Evolutionary conservation across 2,888 invertebrate species (phyloP).

Genomic region (Cantharis flavilabris): DNA sequence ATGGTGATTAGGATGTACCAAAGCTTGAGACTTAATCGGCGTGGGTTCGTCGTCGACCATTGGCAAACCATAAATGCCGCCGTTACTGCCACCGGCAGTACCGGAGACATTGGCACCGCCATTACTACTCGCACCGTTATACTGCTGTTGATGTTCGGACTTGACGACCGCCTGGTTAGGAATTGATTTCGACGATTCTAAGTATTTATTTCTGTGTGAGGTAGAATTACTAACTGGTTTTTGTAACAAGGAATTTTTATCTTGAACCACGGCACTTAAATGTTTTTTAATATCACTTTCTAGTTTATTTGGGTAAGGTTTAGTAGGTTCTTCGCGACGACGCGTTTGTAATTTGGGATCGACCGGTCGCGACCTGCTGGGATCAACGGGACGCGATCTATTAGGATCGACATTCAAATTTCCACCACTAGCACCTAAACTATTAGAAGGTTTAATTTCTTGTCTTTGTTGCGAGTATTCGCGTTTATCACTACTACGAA

Average conservation of each 20-base stretch:
- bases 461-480: conserved; percentile 43
- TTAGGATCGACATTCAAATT: conserved; percentile 33
- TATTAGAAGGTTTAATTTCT: conserved; percentile 39
- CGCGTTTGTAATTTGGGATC: conserved; percentile 42
- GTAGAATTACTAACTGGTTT: conserved; percentile 47
- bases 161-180: not conserved
- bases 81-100: not conserved
- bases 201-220: conserved; percentile 49
- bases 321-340: conserved; percentile 43
- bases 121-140: not conserved
- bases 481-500: conserved; percentile 37
- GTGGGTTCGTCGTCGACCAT: not conserved
- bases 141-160: conserved; percentile 9
- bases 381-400: conserved; percentile 38
- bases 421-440: conserved; percentile 39
- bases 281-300: conserved; percentile 48
- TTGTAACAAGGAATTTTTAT: conserved; percentile 45
- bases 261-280: conserved; percentile 41
- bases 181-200: conserved; percentile 22
- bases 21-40: not conserved
- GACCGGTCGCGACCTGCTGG: conserved; percentile 26
- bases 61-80: not conserved
- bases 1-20: not conserved
- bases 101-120: not conserved
- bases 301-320: conserved; percentile 39